Conservation (phyloP, 2,113 vertebrate genomes). For the Phyllostomus hastatus region DNA sequence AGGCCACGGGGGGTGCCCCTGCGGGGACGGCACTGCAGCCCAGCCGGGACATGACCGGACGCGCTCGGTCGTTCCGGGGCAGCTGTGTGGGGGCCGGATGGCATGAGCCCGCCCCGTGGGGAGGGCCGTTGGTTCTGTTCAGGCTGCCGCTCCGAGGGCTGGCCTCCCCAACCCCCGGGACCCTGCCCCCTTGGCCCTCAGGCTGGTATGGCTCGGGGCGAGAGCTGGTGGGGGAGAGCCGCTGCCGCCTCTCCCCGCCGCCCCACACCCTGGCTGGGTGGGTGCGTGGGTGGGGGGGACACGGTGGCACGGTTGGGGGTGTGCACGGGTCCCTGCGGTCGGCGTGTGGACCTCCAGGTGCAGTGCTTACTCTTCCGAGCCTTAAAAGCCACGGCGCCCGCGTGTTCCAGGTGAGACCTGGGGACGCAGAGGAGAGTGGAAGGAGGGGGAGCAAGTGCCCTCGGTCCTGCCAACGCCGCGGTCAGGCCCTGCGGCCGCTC, state of each 20-base stretch:
- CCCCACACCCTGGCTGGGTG: background rate
- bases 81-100: no score
- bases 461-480: no score
- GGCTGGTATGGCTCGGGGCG: no score
- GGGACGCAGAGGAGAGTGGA: background rate
- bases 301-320: accelerated
- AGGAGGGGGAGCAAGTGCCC: accelerated
- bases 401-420: background rate
- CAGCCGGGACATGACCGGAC: no score
- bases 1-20: no score
- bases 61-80: no score
- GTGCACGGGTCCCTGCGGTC: background rate
- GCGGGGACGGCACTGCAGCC: no score
- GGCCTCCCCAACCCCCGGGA: no score
- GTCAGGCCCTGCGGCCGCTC: accelerated
- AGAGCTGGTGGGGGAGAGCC: background rate
- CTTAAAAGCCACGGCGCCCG: background rate
- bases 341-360: background rate
- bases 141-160: accelerated
- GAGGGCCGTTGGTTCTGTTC: background rate
- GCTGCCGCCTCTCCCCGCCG: no score
- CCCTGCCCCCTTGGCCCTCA: no score
- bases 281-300: background rate
- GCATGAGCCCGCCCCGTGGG: background rate
- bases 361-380: background rate